Evolutionary conservation across 53 echinoderm and acorn worm species (phyloP).

Genomic region (Hippasteria phrygiana): DNA sequence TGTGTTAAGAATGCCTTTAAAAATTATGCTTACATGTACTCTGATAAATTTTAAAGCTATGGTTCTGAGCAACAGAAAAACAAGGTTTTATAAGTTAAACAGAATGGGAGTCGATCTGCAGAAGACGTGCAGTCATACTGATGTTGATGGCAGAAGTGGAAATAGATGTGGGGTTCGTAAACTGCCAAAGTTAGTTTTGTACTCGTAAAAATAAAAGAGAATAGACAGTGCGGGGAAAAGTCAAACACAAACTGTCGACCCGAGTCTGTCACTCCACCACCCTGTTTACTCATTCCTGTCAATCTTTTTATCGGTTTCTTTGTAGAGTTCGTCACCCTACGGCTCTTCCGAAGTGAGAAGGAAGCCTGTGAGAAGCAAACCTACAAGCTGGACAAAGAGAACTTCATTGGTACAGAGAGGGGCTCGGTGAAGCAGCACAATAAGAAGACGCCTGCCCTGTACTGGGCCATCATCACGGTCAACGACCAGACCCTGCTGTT

Average conservation of each 20-base stretch:
- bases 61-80: too few relatives aligned
- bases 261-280: too few relatives aligned
- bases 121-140: too few relatives aligned
- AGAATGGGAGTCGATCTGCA: too few relatives aligned
- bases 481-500: constrained; percentile 69
- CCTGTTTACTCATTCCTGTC: not conserved
- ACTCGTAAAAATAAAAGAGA: too few relatives aligned
- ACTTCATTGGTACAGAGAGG: constrained; percentile 87
- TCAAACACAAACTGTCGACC: too few relatives aligned
- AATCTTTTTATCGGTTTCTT: not conserved
- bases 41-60: not conserved
- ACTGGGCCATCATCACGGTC: constrained; percentile 74
- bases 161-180: too few relatives aligned
- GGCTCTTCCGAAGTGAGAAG: constrained; percentile 76
- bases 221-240: too few relatives aligned
- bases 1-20: not conserved
- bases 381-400: constrained; percentile 78
- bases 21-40: not conserved
- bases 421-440: constrained; percentile 74
- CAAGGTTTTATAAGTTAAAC: not conserved
- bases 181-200: too few relatives aligned
- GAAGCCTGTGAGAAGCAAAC: constrained; percentile 73
- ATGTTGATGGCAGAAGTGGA: too few relatives aligned
- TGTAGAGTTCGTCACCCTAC: constrained; percentile 74
- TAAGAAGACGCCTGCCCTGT: constrained; percentile 58